Evolutionary conservation across 1,140 invertebrate genomes (phyloP).

Genomic region (Argopecten irradians): DNA sequence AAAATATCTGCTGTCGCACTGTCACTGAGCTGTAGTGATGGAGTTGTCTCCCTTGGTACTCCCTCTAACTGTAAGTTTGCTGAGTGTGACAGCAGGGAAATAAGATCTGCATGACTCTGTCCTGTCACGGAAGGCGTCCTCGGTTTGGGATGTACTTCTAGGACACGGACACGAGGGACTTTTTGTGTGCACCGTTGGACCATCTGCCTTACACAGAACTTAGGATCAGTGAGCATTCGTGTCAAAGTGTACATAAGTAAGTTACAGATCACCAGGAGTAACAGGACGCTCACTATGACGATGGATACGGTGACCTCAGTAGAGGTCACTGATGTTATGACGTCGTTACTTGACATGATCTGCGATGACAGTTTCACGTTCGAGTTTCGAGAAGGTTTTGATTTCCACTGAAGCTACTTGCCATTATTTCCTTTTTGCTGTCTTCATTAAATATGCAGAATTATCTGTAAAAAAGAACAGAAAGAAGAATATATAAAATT

Average conservation of each 20-base stretch:
- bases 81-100: not conserved
- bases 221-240: not conserved
- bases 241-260: conserved; percentile 38
- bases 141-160: not conserved
- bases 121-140: not conserved
- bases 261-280: conserved; percentile 40
- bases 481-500: too few species aligned
- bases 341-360: not conserved
- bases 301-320: conserved; percentile 32
- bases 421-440: too few species aligned
- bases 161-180: not conserved
- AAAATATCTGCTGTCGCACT: not conserved
- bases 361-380: not conserved
- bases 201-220: not conserved
- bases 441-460: too few species aligned
- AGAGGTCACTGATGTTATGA: conserved; percentile 8
- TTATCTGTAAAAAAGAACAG: too few species aligned
- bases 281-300: conserved; percentile 35
- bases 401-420: too few species aligned
- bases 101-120: not conserved
- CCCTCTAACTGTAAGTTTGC: not conserved
- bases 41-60: not conserved
- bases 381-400: too few species aligned
- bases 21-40: not conserved
- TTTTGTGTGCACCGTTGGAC: not conserved